Evolutionary conservation across 2,113 vertebrate genomes (phyloP), one percentile per base, ranked within the genome.

Genomic region (Etheostoma spectabile): DNA sequence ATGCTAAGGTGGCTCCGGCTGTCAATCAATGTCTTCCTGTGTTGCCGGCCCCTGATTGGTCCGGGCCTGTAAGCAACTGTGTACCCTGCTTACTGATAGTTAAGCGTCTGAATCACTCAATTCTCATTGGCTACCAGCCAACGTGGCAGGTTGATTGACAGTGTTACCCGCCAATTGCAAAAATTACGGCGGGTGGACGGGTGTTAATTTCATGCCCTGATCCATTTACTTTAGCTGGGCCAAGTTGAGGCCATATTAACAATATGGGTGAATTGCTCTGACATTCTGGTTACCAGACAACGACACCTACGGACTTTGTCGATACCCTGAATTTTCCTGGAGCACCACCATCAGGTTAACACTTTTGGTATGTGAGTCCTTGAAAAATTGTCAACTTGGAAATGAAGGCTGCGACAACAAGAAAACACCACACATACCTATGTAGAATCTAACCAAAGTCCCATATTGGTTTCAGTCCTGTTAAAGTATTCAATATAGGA

Each of bases 401-500:
- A 19, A 16, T 67, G 35, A 22, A 68, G 55, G 33, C 30, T 57
- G 16, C 38, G 49, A 53, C 45, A 38, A 0, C 8, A 76, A 71
- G 11, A 63, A 63, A 60, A 79, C 1, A 49, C 14, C 14, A 49
- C 7, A 46, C 45, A 60, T 27, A 24, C 22, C 14, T 65, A 56
- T 74, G n/a, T 55, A n/a, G 21, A 53, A 51, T 56, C 13, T 14
- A 64, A 30, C 22, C 78, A 59, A 57, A 33, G 55, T 42, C 30
- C 21, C 42, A 45, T 5, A 52, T 55, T 45, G 38, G 35, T 60
- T 8, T 52, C 24, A 70, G 27, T 16, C 16, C 70, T 33, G 19
- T 8, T 57, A 6, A 75, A 79, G 18, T 38, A 19, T 53, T 62
- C 18, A 81, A 33, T 45, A 22, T 27, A 6, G 11, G 14, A 55